Evolutionary conservation across 2,113 vertebrate genomes (phyloP).

Genomic region (Aplodontia rufa): DNA sequence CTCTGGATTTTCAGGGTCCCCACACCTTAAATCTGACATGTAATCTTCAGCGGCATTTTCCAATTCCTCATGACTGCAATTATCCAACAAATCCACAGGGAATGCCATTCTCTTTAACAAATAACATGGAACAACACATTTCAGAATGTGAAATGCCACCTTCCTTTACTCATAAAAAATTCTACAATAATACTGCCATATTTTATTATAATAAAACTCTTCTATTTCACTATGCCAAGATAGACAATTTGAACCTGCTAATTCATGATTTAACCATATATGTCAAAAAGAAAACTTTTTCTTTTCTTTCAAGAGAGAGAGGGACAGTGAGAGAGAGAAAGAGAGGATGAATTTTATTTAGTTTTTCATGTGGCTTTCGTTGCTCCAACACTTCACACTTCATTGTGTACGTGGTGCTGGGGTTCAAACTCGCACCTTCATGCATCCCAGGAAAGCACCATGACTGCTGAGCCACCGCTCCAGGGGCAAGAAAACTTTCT

Average conservation of each 20-base stretch:
- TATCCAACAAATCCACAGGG: constrained; percentile 91
- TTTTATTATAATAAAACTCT: neutral
- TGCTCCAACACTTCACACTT: too few species aligned
- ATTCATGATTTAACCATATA: neutral
- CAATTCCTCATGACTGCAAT: constrained; percentile 85
- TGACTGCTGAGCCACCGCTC: too few species aligned
- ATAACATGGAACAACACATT: constrained; percentile 30
- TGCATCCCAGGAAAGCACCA: too few species aligned
- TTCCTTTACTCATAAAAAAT: neutral
- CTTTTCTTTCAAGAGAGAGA: too few species aligned
- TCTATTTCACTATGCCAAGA: neutral
- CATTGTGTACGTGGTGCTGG: too few species aligned
- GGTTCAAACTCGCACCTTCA: too few species aligned
- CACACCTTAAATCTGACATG: constrained; percentile 84
- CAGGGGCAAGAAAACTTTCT: constrained; percentile 21
- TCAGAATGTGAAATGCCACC: constrained; percentile 21
- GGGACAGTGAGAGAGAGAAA: too few species aligned
- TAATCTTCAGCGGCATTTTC: constrained; percentile 86
- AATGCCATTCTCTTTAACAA: constrained; percentile 89
- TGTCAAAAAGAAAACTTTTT: constrained; percentile 23
- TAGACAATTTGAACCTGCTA: neutral
- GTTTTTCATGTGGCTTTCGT: too few species aligned
- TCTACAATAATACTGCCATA: neutral
- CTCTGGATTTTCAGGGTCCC: constrained; percentile 82
- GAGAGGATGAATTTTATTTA: too few species aligned